These are phyloP conservation scores for Drosophila putrida DNA, from an alignment of 2,888 invertebrate genomes.

Conservation along the genomic window DNA sequence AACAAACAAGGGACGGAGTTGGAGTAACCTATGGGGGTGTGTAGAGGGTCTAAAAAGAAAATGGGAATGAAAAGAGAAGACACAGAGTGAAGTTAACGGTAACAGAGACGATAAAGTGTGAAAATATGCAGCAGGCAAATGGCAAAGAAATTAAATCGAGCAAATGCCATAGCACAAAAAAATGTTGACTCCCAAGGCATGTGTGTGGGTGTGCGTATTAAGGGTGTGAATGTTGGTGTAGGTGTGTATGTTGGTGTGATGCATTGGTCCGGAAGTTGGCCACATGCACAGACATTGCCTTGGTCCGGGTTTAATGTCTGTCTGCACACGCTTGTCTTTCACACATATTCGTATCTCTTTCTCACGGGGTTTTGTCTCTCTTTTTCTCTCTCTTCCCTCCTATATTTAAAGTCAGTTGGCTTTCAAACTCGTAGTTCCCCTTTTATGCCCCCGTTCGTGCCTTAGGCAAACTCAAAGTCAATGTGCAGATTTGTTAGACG, in stretches of 20 bases:
- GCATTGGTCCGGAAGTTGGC: slow-evolving; percentile 15
- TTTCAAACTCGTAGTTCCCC: not conserved
- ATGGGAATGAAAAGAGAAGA: not conserved
- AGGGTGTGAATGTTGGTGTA: slow-evolving; percentile 15
- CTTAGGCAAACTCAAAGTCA: slow-evolving; percentile 31
- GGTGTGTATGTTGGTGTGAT: not conserved
- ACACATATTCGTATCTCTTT: slow-evolving; percentile 4
- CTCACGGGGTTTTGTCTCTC: not conserved
- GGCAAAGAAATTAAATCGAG: slow-evolving; percentile 78
- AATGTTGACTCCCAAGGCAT: slow-evolving; percentile 43
- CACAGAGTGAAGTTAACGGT: slow-evolving; percentile 6
- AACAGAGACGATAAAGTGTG: slow-evolving; percentile 66
- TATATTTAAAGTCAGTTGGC: slow-evolving; percentile 59
- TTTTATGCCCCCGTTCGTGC: slow-evolving; percentile 18
- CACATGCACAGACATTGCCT: slow-evolving; percentile 27
- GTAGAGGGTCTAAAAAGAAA: not conserved
- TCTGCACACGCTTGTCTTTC: slow-evolving; percentile 28
- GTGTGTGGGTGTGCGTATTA: slow-evolving; percentile 9
- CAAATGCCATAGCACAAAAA: slow-evolving; percentile 29
- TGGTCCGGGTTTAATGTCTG: slow-evolving; percentile 16
- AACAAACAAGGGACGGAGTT: slow-evolving; percentile 20
- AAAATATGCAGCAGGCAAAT: slow-evolving; percentile 74
- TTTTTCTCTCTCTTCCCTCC: not conserved
- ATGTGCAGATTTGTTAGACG: slow-evolving; percentile 50
- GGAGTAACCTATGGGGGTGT: not conserved